Evolutionary conservation across 2,888 invertebrate species (phyloP), one percentile per base, ranked within the genome.

Genomic region (Calliopum simillimum): DNA sequence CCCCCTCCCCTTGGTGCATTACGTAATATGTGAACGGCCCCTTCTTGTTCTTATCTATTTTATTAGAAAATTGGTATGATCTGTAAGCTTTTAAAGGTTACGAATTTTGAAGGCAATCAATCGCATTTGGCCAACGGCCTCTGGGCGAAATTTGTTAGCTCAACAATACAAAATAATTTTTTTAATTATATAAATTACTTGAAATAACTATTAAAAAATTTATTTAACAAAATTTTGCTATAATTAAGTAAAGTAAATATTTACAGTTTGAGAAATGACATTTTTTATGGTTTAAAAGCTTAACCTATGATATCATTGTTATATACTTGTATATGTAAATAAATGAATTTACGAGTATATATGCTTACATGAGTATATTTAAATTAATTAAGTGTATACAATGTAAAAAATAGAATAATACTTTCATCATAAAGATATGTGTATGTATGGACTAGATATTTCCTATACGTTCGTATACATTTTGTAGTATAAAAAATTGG

Each of bases 341-440:
- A n/a, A 14, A 19, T 19, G n/a, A 6, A 14, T 51, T 51, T 51
- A 51, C 11, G 5, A n/a, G 3, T 16, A n/a, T 19, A 11, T 14
- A 16, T n/a, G 14, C 21, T 14, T 51, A 21, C 51, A 51, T 51
- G 33, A 5, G 33, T 33, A 33, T 33, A 8, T 55, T 6, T 19
- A 55, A 55, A 21, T n/a, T 19, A 4, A 23, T 5, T 55, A 16
- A 55, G 14, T 33, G 62, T 62, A 62, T 46, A 62, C 46, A 62
- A 62, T 23, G 62, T 62, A 62, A 44, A 62, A 62, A 62, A 62
- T 62, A 46, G 19, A 14, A 46, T 44, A 33, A 21, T 55, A 19
- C 55, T 19, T 55, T 55, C 13, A 6, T 21, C 23, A 19, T 55
- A 21, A 19, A 21, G 21, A 53, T 12, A 19, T 55, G 8, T 19